phyloP scores from a whole-genome alignment of 2,113 vertebrate species.

The Artemisiospiza belli region DNA sequence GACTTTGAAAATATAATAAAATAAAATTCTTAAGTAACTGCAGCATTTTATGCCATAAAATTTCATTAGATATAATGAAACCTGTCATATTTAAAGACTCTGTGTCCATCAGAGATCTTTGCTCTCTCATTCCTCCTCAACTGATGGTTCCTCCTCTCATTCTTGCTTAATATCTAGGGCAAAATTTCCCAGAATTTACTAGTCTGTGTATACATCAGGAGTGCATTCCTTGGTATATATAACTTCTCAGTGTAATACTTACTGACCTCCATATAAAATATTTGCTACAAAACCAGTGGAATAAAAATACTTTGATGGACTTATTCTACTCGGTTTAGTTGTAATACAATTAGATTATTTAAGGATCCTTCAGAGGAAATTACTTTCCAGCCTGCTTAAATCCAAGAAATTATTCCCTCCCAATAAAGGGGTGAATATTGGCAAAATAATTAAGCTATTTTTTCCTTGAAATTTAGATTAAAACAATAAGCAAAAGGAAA shows the following conservation, averaged over 20 bases:
- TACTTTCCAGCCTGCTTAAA: neutral
- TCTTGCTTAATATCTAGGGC: neutral
- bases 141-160: neutral
- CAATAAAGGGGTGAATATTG: neutral
- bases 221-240: neutral
- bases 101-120: neutral
- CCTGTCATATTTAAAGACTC: neutral
- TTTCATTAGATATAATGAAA: neutral
- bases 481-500: neutral
- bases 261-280: neutral
- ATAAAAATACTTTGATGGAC: neutral
- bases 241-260: neutral
- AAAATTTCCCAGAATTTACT: neutral
- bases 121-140: neutral
- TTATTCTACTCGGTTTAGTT: neutral
- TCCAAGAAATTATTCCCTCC: neutral
- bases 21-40: neutral
- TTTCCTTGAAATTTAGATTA: neutral
- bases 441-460: neutral
- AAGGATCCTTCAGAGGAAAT: neutral
- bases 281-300: neutral
- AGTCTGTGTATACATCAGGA: neutral
- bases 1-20: neutral
- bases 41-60: neutral
- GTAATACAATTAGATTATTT: neutral